Conservation (phyloP, 2,797 vertebrate species). For the Sandelia bainsii region DNA sequence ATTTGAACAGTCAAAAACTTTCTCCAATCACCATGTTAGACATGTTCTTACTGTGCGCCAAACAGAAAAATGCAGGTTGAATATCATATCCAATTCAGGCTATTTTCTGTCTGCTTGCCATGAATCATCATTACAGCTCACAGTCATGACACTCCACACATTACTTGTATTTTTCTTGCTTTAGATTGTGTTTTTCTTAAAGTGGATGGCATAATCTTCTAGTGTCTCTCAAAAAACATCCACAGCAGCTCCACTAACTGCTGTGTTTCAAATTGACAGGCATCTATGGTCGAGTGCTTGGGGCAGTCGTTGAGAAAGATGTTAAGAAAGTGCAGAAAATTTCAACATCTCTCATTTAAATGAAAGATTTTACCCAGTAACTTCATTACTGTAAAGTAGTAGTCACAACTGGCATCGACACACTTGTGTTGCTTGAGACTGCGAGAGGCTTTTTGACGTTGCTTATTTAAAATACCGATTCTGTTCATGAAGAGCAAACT, state of each 20-base stretch:
- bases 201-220: background rate
- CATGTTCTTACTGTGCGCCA: no score
- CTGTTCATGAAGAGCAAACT: conserved; percentile 14
- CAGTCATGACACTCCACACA: no score
- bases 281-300: background rate
- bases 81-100: no score
- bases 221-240: background rate
- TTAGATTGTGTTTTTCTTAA: conserved; percentile 6
- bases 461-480: conserved; percentile 35
- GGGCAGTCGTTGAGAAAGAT: no score
- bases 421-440: conserved; percentile 4
- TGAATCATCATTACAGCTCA: no score
- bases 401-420: background rate
- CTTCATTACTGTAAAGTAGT: background rate
- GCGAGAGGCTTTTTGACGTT: background rate
- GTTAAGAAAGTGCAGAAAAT: background rate
- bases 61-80: no score
- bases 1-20: no score
- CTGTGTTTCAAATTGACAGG: background rate
- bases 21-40: background rate
- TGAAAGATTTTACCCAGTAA: conserved; percentile 3
- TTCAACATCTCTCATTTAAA: background rate
- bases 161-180: background rate
- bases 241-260: background rate
- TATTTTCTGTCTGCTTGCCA: no score